These are phyloP conservation scores for Phrynocephalus versicolor DNA, from an alignment of 2,113 vertebrate species.

Conservation along the genomic window DNA sequence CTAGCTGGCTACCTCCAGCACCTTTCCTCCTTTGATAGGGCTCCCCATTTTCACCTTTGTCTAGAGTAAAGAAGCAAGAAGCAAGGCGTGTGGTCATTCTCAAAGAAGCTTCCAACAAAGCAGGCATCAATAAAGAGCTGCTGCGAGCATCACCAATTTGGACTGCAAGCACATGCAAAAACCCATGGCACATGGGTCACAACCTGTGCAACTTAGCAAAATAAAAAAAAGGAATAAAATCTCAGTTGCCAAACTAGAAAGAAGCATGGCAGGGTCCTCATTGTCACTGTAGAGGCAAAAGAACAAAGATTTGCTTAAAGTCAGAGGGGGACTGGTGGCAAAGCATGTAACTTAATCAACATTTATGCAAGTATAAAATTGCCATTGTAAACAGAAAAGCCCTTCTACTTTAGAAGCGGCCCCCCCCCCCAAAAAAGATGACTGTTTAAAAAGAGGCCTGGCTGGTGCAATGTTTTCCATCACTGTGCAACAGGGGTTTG, in stretches of 20 bases:
- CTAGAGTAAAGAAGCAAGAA: slow-evolving; percentile 62
- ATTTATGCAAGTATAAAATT: background rate
- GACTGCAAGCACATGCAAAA: background rate
- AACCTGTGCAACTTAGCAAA: background rate
- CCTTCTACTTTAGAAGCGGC: background rate
- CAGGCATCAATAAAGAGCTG: background rate
- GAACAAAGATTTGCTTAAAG: background rate
- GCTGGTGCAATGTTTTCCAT: background rate
- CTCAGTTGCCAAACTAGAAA: background rate
- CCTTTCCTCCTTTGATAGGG: slow-evolving; percentile 84
- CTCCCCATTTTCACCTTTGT: slow-evolving; percentile 92
- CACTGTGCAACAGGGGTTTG: background rate
- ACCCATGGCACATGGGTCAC: background rate
- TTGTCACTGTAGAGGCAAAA: background rate
- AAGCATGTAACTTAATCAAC: background rate
- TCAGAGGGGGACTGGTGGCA: background rate
- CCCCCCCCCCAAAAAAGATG: background rate
- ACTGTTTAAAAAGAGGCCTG: background rate
- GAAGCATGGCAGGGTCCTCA: background rate
- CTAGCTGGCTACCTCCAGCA: background rate
- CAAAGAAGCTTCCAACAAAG: background rate
- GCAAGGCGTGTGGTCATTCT: rapidly evolving
- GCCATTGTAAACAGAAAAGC: background rate
- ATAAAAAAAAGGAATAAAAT: no score
- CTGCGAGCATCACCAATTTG: no score